A percentile compares a stretch with the other conserved stretches of the same genome.
phyloP scores from a whole-genome alignment of 2,888 invertebrate genomes.

The Pristionchus fissidentatus region DNA sequence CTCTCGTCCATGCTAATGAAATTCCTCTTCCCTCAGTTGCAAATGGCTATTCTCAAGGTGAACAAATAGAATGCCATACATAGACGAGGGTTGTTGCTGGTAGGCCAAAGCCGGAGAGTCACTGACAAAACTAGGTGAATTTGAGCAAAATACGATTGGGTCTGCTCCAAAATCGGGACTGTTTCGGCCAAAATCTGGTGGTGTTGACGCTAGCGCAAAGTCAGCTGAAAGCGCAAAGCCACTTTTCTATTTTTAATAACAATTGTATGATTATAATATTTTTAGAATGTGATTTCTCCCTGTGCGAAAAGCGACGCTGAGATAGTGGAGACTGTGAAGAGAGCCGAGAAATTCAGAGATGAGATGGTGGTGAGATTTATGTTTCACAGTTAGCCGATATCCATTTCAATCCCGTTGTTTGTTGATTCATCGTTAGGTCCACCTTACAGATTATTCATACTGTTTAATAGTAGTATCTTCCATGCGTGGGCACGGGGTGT shows the following conservation, averaged over 20 bases:
- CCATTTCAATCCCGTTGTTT: too few relatives aligned
- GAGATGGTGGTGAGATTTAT: not conserved
- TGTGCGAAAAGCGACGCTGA: not conserved
- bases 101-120: not conserved
- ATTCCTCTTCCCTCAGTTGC: constrained; percentile 6
- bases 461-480: too few relatives aligned
- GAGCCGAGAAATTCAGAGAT: constrained; percentile 29
- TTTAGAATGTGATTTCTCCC: constrained; percentile 45
- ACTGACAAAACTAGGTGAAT: too few relatives aligned
- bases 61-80: not conserved
- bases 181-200: too few relatives aligned
- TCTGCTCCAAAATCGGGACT: too few relatives aligned
- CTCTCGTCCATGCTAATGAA: constrained; percentile 17
- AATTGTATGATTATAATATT: not conserved
- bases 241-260: too few relatives aligned
- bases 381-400: not conserved
- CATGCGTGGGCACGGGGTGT: too few relatives aligned
- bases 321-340: not conserved
- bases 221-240: too few relatives aligned
- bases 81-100: not conserved
- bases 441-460: too few relatives aligned
- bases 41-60: constrained; percentile 47
- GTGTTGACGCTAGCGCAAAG: too few relatives aligned
- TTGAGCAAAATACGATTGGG: too few relatives aligned
- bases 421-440: too few relatives aligned